Evolutionary conservation across 2,888 invertebrate species (phyloP).

Genomic region (Spisula subtruncata): DNA sequence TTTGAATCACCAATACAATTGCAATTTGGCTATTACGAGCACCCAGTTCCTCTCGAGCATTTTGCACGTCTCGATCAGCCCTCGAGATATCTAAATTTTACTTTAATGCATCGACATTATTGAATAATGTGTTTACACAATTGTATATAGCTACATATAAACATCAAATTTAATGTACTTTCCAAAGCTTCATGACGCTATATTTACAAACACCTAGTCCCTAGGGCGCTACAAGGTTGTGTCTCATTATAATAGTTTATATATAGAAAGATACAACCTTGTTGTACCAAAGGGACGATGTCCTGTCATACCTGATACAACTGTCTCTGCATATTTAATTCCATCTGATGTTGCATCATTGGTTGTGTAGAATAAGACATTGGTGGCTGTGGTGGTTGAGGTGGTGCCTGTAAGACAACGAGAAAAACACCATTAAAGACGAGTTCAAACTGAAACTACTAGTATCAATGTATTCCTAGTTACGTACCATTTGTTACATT

Average conservation of each 20-base stretch:
- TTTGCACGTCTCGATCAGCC: too few species aligned
- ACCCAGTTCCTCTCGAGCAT: too few species aligned
- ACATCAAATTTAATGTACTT: not conserved
- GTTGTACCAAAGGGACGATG: too few species aligned
- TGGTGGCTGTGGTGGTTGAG: conserved; percentile 49
- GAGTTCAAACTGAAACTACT: not conserved
- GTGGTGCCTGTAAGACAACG: conserved; percentile 55
- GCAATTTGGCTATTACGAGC: too few species aligned
- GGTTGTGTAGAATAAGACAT: conserved; percentile 52
- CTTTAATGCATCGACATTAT: too few species aligned
- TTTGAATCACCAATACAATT: too few species aligned
- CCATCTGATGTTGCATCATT: conserved; percentile 53
- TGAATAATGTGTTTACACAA: not conserved
- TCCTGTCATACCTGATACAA: conserved; percentile 61
- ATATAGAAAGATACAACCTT: too few species aligned
- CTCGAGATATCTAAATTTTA: too few species aligned
- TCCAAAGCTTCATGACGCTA: too few species aligned
- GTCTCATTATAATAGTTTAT: too few species aligned
- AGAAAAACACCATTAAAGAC: not conserved
- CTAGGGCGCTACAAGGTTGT: too few species aligned
- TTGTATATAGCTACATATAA: not conserved
- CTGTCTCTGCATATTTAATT: conserved; percentile 65
- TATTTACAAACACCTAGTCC: too few species aligned
- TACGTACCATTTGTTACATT: not conserved
- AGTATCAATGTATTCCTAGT: not conserved